Conservation (phyloP, 35 echinoderm and acorn worm species). For the Chiridota heheva region DNA sequence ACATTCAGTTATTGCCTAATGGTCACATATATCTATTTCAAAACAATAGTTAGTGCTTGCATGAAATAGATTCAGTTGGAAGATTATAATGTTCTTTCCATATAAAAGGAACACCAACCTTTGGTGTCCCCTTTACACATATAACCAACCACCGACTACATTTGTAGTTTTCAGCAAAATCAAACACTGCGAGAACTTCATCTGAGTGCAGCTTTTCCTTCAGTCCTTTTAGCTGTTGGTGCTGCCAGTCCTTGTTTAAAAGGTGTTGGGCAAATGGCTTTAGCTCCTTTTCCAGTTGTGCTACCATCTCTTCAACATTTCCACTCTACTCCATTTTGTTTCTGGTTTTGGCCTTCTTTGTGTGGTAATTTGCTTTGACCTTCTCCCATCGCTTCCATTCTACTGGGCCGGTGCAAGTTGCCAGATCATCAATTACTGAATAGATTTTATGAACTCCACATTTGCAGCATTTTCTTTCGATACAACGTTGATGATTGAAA, state of each 20-base stretch:
- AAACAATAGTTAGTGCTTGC: too few relatives aligned
- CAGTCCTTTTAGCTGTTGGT: slow-evolving; percentile 20
- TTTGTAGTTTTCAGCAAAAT: too few relatives aligned
- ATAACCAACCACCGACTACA: too few relatives aligned
- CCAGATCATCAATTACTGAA: background rate
- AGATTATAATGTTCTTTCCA: too few relatives aligned
- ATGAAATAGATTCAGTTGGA: too few relatives aligned
- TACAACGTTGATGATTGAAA: slow-evolving; percentile 23
- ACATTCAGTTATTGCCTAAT: too few relatives aligned
- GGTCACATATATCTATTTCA: too few relatives aligned
- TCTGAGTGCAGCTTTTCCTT: background rate
- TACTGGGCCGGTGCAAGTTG: background rate
- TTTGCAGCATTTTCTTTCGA: slow-evolving; percentile 2
- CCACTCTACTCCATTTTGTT: slow-evolving; percentile 38
- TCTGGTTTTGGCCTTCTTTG: slow-evolving; percentile 2
- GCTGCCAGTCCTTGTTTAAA: slow-evolving; percentile 47
- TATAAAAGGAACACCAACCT: too few relatives aligned
- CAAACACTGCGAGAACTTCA: slow-evolving; percentile 37
- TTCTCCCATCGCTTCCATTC: slow-evolving; percentile 40
- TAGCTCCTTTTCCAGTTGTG: slow-evolving; percentile 18
- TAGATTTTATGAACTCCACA: slow-evolving; percentile 22
- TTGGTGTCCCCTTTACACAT: too few relatives aligned
- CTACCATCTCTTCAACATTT: background rate
- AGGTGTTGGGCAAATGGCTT: slow-evolving; percentile 40
- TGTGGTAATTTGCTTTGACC: background rate